Base-by-base conservation (phyloP, 1,140 invertebrate genomes). In the Oncopodura yosiiana region DNA sequence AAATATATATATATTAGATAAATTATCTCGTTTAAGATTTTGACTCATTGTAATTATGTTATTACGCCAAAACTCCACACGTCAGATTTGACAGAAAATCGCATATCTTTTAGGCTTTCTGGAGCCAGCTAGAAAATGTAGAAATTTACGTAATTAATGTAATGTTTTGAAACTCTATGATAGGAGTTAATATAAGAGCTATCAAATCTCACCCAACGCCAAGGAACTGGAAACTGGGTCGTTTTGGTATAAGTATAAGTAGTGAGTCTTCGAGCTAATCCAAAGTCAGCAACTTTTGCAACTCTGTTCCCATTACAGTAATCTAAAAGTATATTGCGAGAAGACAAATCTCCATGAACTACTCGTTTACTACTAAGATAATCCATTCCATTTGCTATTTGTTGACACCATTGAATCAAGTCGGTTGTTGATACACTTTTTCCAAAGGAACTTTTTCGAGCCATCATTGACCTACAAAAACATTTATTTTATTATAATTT, bases 211-310 rank as follows among this genome's bases (percentile, higher is more conserved):
- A n/a, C n/a, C n/a, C n/a, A 12, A 18, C 38, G 38, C 9, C 8
- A 5, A 39, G 8, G 18, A 32, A 48, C 34, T 4, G 23, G 11
- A 11, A 48, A 24, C 45, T 49, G n/a, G 1, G 54, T 36, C 3
- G 46, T 44, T 45, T 56, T 56, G 6, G 54, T 56, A 21, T 56
- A 49, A 30, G 50, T 44, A 32, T 49, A 42, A 21, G 42, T 43
- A n/a, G 43, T 27, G 12, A 44, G 39, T 16, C 39, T 24, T 21
- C 42, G 26, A 6, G 51, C 44, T 8, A 53, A 26, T 2, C 51
- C 56, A 32, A 58, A 58, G 34, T 58, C 56, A 9, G 23, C 41
- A 41, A 58, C 52, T 52, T 58, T 58, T 21, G 56, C 56, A 32
- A 48, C 19, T 42, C 24, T 51, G 11, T 51, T 26, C 24, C 23